Evolutionary conservation across 1,140 invertebrate species (phyloP), one percentile per base, ranked within the genome.

Genomic region (Drosophila orena): DNA sequence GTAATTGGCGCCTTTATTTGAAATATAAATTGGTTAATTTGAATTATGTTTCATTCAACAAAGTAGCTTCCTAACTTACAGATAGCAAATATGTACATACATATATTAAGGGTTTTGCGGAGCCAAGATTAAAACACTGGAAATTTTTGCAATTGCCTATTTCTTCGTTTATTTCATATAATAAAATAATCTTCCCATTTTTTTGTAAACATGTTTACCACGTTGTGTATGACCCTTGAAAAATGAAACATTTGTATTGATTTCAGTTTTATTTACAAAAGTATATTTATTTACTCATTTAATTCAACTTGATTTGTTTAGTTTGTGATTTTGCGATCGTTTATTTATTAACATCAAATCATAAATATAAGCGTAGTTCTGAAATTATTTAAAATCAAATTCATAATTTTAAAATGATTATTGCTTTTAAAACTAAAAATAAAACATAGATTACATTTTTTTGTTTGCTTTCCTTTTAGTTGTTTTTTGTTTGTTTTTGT

Each of bases 381-480:
- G 55, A 84, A 75, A 72, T 50, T 81, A 72, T 53, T 86, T 75
- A 90, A 90, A 85, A 78, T 77, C 50, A 86, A 74, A 75, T 71
- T 79, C 55, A 77, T 72, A 78, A 73, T 62, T 69, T 71, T 81
- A 78, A 78, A 83, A 81, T 84, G 56, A 60, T 75, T 84, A 85
- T 90, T 90, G 73, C 81, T 75, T 81, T 76, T 81, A 88, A 72
- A 81, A 68, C 65, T 79, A 90, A 30, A 79, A 68, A 71, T 84
- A 76, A 80, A 71, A 86, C 66, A 80, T 86, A 81, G 30, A 60
- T 69, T 59, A 56, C 22, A 47, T 42, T 78, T 47, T 73, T 70
- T 56, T 80, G 44, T 58, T 66, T 59, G 44, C 44, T 47, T 71
- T 81, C 57, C 53, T 60, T 62, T 75, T 46, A 70, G 62, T 61